Base-by-base conservation (phyloP, 2,888 invertebrate species). In the Osmoderma eremita region DNA sequence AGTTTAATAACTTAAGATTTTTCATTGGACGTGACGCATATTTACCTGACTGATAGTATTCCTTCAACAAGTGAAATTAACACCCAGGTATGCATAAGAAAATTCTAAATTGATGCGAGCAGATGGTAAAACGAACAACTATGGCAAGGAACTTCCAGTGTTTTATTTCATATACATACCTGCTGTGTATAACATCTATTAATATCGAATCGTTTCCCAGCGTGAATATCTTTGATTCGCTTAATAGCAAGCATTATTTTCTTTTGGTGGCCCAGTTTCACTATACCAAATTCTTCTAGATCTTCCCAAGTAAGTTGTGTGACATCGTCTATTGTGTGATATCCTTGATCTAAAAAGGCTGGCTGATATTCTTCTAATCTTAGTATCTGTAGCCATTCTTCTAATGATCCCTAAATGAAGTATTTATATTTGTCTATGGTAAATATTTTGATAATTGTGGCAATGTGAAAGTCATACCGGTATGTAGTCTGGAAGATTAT, bases 301-400 rank as follows among this genome's bases (percentile, higher is more conserved):
- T 99, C 99, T 80, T 99, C 99, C 97, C 98, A 98, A 68, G 95
- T 95, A 63, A 99, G 88, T 79, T 97, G 95, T 36, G 95, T 94
- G 64, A 98, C 94, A 82, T 95, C 93, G 76, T 96, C 94, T 45
- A 99, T 94, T 5, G 94, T 93, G 77, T 92, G 90, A 84, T 97
- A 98, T 50, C 96, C 96, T 83, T 98, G 98, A 72, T 92, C 92
- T 71, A 93, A 89, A 70, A 99, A 87, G 45, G 94, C 93, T 17
- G 92, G 91, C 42, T 93, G 90, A 81, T 99, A 99, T 82, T 97
- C 96, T 78, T 95, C 95, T 71, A 99, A 86, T 72, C 95, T 89
- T 70, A 98, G 86, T 74, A 96, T 84, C 76, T 93, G 90, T 67
- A 99, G 86, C 98, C 98, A 99, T 83, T 98, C 97, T 81, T 95